phyloP scores from a whole-genome alignment of 2,888 invertebrate species.

The Leptopilina syphax region DNA sequence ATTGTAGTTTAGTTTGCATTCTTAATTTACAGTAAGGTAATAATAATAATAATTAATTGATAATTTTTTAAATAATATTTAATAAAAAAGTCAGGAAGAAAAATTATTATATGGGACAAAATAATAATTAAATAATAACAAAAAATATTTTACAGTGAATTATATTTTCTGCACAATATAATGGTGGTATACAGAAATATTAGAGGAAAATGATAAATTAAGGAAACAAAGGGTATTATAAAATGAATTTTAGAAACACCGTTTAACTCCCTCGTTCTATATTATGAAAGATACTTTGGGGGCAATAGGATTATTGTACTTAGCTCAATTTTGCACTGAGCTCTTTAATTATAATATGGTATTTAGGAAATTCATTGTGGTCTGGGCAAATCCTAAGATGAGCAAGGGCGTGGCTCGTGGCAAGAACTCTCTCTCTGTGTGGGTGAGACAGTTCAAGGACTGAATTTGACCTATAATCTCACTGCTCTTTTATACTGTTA shows the following conservation, averaged over 20 bases:
- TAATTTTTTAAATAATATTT: too few relatives aligned
- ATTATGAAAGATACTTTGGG: not conserved
- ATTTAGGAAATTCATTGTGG: conserved; percentile 12
- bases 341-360: conserved; percentile 12
- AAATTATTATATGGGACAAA: too few relatives aligned
- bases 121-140: too few relatives aligned
- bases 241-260: not conserved
- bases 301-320: not conserved
- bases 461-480: conserved; percentile 28
- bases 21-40: too few relatives aligned
- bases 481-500: conserved; percentile 17
- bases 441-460: conserved; percentile 35
- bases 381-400: conserved; percentile 22
- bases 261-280: not conserved
- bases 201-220: not conserved
- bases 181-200: too few relatives aligned
- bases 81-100: too few relatives aligned
- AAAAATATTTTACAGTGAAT: too few relatives aligned
- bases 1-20: too few relatives aligned
- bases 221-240: not conserved
- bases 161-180: too few relatives aligned
- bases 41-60: too few relatives aligned
- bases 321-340: not conserved
- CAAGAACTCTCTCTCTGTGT: conserved; percentile 3
- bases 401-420: conserved; percentile 24